Evolutionary conservation across 1,140 invertebrate species (phyloP), one percentile per base, ranked within the genome.

Genomic region (Drosophila bifasciata): DNA sequence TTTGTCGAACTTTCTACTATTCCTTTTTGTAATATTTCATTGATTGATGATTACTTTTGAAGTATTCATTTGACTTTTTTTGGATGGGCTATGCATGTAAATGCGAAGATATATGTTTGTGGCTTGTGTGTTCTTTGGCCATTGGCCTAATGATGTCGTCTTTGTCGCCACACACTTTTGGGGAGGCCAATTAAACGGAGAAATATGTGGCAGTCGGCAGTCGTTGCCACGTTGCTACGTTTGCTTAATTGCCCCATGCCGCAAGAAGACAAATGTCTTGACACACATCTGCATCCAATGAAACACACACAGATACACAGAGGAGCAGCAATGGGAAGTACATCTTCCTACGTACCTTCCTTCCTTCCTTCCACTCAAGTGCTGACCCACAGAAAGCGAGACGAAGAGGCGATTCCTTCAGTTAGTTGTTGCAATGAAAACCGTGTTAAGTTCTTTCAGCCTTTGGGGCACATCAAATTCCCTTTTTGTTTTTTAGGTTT

Each of bases 401-500:
- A 52, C 39, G 43, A 44, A 58, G 36, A 66, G 32, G 13, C 32
- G 32, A 36, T 36, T 13, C 32, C 32, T 13, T 36, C 59, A 68
- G 58, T 81, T 78, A 79, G 86, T 85, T 86, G 81, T 86, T 55
- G 71, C 71, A 66, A 78, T 76, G 64, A 74, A 83, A 88, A 88
- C 78, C 79, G 83, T 88, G 83, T 88, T 88, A 88, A 88, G 83
- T 83, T 89, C 59, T 83, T 81, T 79, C 49, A 69, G 83, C 74
- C 83, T 67, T 67, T 45, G 68, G 83, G 75, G 52, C 19, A 70
- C 15, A 51, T 51, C 58, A 15, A 28, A 21, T 55, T 49, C 53
- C 53, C 52, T 63, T 59, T 59, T 64, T 58, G 39, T 61, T 56
- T 56, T 32, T 15, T 58, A n/a, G n/a, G n/a, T n/a, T 16, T 15